Base-by-base conservation (phyloP, 2,888 invertebrate species). In the Chalcosyrphus nemorum region DNA sequence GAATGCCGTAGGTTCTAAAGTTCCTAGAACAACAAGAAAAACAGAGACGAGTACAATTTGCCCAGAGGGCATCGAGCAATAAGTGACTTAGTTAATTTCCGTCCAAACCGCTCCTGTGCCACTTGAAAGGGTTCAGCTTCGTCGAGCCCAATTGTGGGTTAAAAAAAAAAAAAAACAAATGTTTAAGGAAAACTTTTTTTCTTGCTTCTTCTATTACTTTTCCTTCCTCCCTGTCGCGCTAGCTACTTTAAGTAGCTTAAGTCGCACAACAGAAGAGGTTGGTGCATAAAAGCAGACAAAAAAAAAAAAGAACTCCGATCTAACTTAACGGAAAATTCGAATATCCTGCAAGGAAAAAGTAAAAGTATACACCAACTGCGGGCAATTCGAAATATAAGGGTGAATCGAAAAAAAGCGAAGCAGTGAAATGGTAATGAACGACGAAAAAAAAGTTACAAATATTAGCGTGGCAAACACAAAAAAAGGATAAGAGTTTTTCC, bases 1-100 rank as follows among this genome's bases (percentile, higher is more conserved):
- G 43, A 77, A 57, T 35, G 77, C 61, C 77, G 29, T 47, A 47
- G 71, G 81, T 41, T 61, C 35, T 35, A 35, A 61, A 57, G 61
- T 74, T 74, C 41, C 41, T 43, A 27, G 17, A 43, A 35, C 63
- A 56, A 38, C 45, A 52, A 41, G 27, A 9, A 61, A 68, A 74
- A 66, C 68, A 65, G 19, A 35, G 59, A 45, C 47, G 32, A 66
- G 66, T 61, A 59, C 71, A 68, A 66, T 77, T 77, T 71, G 24
- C 43, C 82, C 54, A n/a, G 6, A 68, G 45, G 82, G 50, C 63
- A 68, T 52, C 35, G 27, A 70, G 68, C 78, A 78, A 78, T 74
- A 61, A 84, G 72, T 63, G 82, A 78, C 78, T 84, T 78, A 78
- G 82, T 74, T 72, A 84, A 84, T 78, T 78, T 68, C 82, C 68